Base-by-base conservation (phyloP, 2,113 vertebrate genomes). In the Apodemus sylvaticus region DNA sequence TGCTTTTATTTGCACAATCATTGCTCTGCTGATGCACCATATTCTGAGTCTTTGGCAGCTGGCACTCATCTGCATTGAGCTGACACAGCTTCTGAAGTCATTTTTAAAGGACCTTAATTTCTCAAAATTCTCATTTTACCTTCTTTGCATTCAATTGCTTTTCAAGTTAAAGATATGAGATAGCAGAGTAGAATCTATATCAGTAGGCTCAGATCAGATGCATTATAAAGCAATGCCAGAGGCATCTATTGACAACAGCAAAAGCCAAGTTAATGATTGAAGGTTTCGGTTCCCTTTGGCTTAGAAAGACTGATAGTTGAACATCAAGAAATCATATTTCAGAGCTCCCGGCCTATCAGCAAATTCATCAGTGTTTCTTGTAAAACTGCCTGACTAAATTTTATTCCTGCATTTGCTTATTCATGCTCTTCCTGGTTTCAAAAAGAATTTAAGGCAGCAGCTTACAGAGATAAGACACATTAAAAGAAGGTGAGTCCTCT, bases 21-120 rank as follows among this genome's bases (percentile, higher is more conserved):
- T 82, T 11, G 36, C 79, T 93, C 64, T 97, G 88, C 92, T 97
- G 92, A 88, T 66, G 31, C 13, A 39, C 76, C 79, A 90, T 20
- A 71, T 87, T 95, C 93, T 77, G 68, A 55, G 45, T 81, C 76
- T 89, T 29, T 74, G 85, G 55, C 87, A 88, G 87, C 53, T 48
- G 4, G 68, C 70, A 73, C 93, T 85, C 64, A 89, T 94, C 89
- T 86, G 93, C 88, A 97, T 90, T 96, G 94, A 96, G 95, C 94
- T 97, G 96, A 96, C 71, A 94, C 68, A 90, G 92, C 92, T 96
- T 94, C 66, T n/a, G 36, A 97, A 92, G 74, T 53, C 90, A 96
- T 68, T 94, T 86, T 82, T 60, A 24, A 94, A 95, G 85, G 64
- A 68, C 45, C n/a, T 98, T 97, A 96, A 96, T 95, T 96, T 97